Percentiles rank a stretch among this genome's conserved stretches.
Conservation (phyloP, 2,797 vertebrate genomes). For the Anguilla pacifica region DNA sequence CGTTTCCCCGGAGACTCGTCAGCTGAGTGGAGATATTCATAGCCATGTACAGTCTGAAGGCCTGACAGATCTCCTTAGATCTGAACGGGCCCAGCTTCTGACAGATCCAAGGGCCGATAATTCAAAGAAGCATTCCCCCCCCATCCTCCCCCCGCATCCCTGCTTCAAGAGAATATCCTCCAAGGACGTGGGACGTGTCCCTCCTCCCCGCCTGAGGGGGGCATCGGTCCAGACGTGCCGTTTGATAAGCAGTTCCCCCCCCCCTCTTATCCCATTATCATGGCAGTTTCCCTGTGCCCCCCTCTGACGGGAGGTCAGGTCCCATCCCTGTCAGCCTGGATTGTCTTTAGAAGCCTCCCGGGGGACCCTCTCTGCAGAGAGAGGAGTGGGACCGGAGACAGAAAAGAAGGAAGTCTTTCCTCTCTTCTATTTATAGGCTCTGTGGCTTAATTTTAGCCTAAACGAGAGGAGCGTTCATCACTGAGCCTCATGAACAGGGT, state of each 20-base stretch:
- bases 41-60: constrained; percentile 7
- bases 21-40: constrained; percentile 6
- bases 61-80: constrained; percentile 6
- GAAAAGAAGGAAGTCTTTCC: background rate
- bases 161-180: background rate
- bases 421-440: constrained; percentile 35
- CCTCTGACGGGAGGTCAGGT: background rate
- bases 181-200: background rate
- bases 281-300: background rate
- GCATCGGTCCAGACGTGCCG: background rate
- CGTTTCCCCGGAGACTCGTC: background rate
- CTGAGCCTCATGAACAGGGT: constrained; percentile 16
- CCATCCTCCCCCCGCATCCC: background rate
- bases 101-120: constrained; percentile 8
- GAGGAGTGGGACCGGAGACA: background rate
- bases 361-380: background rate
- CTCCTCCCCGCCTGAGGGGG: background rate
- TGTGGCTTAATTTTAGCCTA: constrained; percentile 42
- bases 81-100: constrained; percentile 11
- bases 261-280: background rate
- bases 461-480: constrained; percentile 37
- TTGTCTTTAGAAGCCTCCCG: background rate
- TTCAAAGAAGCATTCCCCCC: background rate
- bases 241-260: background rate
- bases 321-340: background rate